Base-by-base conservation (phyloP, 1,140 invertebrate genomes). In the Drosophila tani region DNA sequence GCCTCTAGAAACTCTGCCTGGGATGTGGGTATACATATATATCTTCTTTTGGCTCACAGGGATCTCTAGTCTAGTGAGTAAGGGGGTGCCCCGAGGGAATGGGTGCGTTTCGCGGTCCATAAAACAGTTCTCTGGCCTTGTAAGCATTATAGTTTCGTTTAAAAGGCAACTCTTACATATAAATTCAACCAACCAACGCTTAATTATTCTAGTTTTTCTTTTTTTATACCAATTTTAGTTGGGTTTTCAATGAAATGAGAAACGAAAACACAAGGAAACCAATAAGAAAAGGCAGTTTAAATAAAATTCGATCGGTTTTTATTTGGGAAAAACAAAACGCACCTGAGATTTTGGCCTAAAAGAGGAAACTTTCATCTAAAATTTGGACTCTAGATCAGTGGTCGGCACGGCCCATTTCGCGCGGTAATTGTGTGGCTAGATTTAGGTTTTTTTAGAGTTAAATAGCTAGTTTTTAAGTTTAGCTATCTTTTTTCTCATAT, bases 21-120 rank as follows among this genome's bases (percentile, higher is more conserved):
- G 21, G 51, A 43, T 45, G 38, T 24, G 66, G 66, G 46, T 35
- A n/a, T 38, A 15, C 11, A 38, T 21, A 17, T 21, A 17, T 55
- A 40, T 38, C 21, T 21, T 35, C 38, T 27, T 27, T 46, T 67
- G 65, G 65, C 59, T 38, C 32, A 65, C 45, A 65, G 59, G 59
- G 59, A 65, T 40, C 32, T 40, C 32, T 59, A 21, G 11, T 49
- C 21, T 27, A 38, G 57, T 27, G n/a, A 53, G 47, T 66, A 38
- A 6, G 35, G 19, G 7, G 9, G 38, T 63, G 50, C 35, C 35
- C 12, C 32, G 47, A 46, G 47, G 32, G 32, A 11, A n/a, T n/a
- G 5, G 55, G 55, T 35, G 15, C 55, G 55, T 56, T 40, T 56
- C 19, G 55, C 51, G 60, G 51, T 58, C 51, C 60, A 41, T 43